Evolutionary conservation across 2,797 vertebrate species (phyloP).

Genomic region (Diplodus sargus): DNA sequence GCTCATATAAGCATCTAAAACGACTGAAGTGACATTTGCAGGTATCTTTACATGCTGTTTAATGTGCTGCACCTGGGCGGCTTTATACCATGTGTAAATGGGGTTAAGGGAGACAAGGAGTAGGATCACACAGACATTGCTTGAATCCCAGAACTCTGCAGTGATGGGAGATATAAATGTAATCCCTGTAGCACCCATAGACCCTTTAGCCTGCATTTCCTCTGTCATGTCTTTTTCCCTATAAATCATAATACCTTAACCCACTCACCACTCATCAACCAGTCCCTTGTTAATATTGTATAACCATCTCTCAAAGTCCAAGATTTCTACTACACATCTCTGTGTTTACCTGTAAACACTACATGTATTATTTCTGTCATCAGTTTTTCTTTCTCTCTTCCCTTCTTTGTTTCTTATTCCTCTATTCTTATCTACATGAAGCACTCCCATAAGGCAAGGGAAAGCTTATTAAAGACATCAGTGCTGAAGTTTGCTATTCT

Average conservation of each 20-base stretch:
- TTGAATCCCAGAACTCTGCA: slow-evolving; percentile 16
- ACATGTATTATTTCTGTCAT: background rate
- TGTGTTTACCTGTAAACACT: slow-evolving; percentile 26
- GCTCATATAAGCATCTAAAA: background rate
- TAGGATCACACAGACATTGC: background rate
- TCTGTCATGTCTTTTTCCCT: background rate
- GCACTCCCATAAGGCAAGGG: slow-evolving; percentile 26
- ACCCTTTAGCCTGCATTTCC: background rate
- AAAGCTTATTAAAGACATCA: slow-evolving; percentile 74
- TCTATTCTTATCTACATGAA: slow-evolving; percentile 48
- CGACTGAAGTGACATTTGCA: background rate
- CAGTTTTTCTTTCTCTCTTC: background rate
- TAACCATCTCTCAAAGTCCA: background rate
- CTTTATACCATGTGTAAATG: no score
- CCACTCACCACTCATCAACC: slow-evolving; percentile 22
- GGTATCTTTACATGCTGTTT: background rate
- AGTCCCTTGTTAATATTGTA: background rate
- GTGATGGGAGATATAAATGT: background rate
- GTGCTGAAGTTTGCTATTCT: slow-evolving; percentile 67
- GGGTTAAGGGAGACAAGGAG: no score
- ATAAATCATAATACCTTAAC: slow-evolving; percentile 8
- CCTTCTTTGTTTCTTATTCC: background rate
- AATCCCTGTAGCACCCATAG: slow-evolving; percentile 10
- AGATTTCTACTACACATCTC: background rate
- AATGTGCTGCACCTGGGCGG: background rate